Percentiles rank a stretch among this genome's conserved stretches.
These are phyloP conservation scores for Spicauda simplicius DNA, from an alignment of 2,888 invertebrate genomes.

Conservation along the genomic window DNA sequence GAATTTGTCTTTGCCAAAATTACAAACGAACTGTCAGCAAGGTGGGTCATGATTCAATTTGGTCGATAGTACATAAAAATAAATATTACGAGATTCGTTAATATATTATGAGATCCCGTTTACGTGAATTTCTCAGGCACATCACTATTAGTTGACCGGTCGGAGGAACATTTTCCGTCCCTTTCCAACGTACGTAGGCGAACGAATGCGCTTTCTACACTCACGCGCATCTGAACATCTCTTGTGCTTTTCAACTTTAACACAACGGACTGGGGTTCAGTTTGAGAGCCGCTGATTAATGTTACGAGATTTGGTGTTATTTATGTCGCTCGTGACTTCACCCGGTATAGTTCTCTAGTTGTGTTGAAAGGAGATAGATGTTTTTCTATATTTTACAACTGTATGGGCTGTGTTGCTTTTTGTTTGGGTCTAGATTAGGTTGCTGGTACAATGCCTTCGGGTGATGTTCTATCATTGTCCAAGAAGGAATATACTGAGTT, in stretches of 20 bases:
- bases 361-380: conserved; percentile 71
- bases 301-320: conserved; percentile 67
- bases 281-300: conserved; percentile 45
- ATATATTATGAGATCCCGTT: background rate
- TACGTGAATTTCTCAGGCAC: conserved; percentile 11
- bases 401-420: no score
- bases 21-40: no score
- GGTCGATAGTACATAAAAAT: no score
- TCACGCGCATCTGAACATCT: conserved; percentile 67
- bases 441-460: conserved; percentile 46
- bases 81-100: no score
- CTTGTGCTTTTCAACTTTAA: conserved; percentile 50
- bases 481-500: conserved; percentile 51
- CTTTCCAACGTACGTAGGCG: conserved; percentile 46
- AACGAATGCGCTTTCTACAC: conserved; percentile 56
- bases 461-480: conserved; percentile 63
- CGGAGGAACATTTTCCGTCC: conserved; percentile 50
- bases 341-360: conserved; percentile 67
- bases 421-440: conserved; percentile 41
- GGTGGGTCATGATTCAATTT: no score
- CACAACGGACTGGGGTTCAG: conserved; percentile 44
- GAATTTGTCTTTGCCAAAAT: no score
- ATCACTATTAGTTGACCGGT: conserved; percentile 49
- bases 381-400: conserved; percentile 39
- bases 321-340: conserved; percentile 80